phyloP scores from a whole-genome alignment of 2,113 vertebrate genomes.

The Catharus bicknelli region DNA sequence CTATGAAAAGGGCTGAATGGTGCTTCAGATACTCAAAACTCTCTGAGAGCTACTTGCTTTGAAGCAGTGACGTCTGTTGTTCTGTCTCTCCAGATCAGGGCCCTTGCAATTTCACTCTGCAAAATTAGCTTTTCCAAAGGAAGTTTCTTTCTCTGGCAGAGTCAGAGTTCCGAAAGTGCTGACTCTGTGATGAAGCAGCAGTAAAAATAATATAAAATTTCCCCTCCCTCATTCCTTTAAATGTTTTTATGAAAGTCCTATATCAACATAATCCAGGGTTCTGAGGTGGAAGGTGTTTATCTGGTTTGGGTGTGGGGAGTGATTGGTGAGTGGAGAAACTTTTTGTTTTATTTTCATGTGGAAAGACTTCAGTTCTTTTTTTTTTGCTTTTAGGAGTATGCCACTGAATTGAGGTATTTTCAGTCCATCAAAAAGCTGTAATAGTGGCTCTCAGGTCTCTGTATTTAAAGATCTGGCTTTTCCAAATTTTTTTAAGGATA shows the following conservation, averaged over 20 bases:
- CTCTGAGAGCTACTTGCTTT: neutral
- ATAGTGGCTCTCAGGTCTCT: neutral
- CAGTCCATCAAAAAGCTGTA: neutral
- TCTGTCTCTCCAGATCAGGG: neutral
- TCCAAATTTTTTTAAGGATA: neutral
- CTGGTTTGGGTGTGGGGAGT: slow-evolving; percentile 29
- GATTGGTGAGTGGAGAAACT: neutral
- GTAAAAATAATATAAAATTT: slow-evolving; percentile 8
- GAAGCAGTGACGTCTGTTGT: neutral
- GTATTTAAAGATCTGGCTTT: neutral
- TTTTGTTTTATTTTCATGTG: neutral
- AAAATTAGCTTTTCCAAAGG: slow-evolving; percentile 45
- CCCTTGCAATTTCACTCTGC: neutral
- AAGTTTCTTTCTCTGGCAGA: neutral
- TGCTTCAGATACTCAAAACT: neutral
- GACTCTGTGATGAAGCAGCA: slow-evolving; percentile 40
- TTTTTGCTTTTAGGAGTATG: neutral
- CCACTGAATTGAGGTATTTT: neutral
- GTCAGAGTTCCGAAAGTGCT: slow-evolving; percentile 5
- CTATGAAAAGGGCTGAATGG: neutral
- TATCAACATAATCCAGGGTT: slow-evolving; percentile 22
- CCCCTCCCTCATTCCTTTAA: slow-evolving; percentile 23
- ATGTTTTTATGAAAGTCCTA: neutral
- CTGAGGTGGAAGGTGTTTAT: slow-evolving; percentile 45
- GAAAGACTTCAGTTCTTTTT: neutral